Base-by-base conservation (phyloP, 2,888 invertebrate species). In the Meganola albula region DNA sequence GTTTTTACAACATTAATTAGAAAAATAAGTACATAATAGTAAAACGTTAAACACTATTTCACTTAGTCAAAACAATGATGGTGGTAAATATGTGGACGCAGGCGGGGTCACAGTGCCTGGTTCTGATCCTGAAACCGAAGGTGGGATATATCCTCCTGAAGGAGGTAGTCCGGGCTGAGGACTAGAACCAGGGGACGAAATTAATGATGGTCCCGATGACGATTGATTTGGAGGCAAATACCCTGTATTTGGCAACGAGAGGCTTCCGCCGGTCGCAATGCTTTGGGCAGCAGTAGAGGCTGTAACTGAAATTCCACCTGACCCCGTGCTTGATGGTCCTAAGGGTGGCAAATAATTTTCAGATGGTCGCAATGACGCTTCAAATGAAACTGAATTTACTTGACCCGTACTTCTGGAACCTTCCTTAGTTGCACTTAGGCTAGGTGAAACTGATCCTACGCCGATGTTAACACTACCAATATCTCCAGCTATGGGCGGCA, bases 71-170 rank as follows among this genome's bases (percentile, higher is more conserved):
- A n/a, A 74, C 37, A 74, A 63, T 26, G 71, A 53, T 11, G 80
- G 82, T 18, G 82, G 82, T 39, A 83, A 62, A 53, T 83, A 82
- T 9, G 68, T 64, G 5, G 71, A 53, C 18, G 76, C 71, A 23
- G 79, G 78, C 12, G 65, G 64, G 18, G 67, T 60, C 6, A 67
- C 42, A 6, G 56, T 27, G 22, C 52, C 53, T 34, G 47, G 13
- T 38, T 42, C 31, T 42, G 44, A 20, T 43, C 26, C 39, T 12
- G 41, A 22, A 12, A 31, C 27, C 6, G 27, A 24, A 8, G 73
- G 70, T n/a, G 74, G 72, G 38, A 74, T 48, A 38, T 74, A 73
- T n/a, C 38, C 49, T 27, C 31, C 25, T n/a, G 43, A 37, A 26
- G 58, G 51, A 9, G 48, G 36, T 7, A 44, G 40, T 23, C 41